phyloP scores from a whole-genome alignment of 2,113 vertebrate genomes.

The Arvicanthis niloticus region DNA sequence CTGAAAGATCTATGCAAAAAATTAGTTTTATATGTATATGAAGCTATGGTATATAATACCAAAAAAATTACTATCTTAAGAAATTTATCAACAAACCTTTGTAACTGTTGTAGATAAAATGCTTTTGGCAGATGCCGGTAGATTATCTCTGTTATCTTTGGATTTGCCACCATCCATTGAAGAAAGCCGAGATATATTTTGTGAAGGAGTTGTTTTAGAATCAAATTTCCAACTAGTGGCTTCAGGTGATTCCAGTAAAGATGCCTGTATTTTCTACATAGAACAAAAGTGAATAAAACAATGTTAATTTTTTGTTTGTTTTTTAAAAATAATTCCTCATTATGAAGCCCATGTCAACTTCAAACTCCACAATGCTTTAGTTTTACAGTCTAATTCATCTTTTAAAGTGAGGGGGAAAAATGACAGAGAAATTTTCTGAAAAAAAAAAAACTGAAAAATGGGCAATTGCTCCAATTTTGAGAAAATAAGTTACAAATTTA shows the following conservation, averaged over 20 bases:
- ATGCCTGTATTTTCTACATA: slow-evolving; percentile 81
- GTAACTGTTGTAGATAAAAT: slow-evolving; percentile 50
- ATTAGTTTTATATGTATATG: not conserved
- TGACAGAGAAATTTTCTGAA: not conserved
- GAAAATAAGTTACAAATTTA: slow-evolving; percentile 44
- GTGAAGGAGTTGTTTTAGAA: slow-evolving; percentile 70
- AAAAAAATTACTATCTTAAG: slow-evolving; percentile 47
- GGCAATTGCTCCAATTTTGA: slow-evolving; percentile 44
- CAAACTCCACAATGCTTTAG: not conserved
- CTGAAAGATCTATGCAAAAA: slow-evolving; percentile 38
- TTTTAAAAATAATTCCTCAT: not conserved
- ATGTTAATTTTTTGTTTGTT: not conserved
- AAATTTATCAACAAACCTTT: slow-evolving; percentile 83
- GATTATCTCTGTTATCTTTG: slow-evolving; percentile 75
- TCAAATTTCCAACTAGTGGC: slow-evolving; percentile 66
- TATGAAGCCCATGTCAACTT: not conserved
- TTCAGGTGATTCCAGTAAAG: slow-evolving; percentile 75
- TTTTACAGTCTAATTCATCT: not conserved
- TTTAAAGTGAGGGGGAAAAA: not conserved
- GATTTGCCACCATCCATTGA: slow-evolving; percentile 49
- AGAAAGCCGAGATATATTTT: slow-evolving; percentile 62
- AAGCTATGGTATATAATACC: not conserved
- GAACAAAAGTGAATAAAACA: slow-evolving; percentile 59
- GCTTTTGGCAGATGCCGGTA: slow-evolving; percentile 69
- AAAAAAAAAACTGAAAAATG: slow-evolving; percentile 29